Conservation (phyloP, 1,140 invertebrate species). For the Aphaenogaster rudis region DNA sequence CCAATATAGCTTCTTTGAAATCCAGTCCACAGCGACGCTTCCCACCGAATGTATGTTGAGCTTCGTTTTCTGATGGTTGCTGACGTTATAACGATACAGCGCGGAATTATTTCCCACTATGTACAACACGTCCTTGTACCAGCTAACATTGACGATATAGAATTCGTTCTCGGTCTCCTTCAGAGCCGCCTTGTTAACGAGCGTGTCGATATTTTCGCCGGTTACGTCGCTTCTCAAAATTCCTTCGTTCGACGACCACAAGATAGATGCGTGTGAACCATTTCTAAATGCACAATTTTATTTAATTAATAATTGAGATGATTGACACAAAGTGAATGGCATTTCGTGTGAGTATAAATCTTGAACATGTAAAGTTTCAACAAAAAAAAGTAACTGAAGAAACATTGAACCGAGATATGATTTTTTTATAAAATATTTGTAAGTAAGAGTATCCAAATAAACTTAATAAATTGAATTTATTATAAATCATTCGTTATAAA, state of each 20-base stretch:
- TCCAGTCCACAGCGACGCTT: slow-evolving; percentile 95
- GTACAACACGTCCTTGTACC: slow-evolving; percentile 91
- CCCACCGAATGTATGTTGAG: slow-evolving; percentile 91
- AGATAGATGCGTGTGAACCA: slow-evolving; percentile 88
- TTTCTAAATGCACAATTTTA: slow-evolving; percentile 65
- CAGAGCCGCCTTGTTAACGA: slow-evolving; percentile 89
- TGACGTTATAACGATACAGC: slow-evolving; percentile 91
- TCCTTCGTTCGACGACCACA: slow-evolving; percentile 92
- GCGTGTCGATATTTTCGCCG: slow-evolving; percentile 90
- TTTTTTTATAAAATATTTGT: background rate
- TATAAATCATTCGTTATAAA: background rate
- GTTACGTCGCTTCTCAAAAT: slow-evolving; percentile 91
- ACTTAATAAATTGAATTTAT: background rate
- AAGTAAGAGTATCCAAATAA: background rate
- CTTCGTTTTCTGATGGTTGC: slow-evolving; percentile 88
- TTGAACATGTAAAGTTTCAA: background rate
- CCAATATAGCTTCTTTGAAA: slow-evolving; percentile 96
- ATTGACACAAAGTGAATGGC: background rate
- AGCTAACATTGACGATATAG: slow-evolving; percentile 90
- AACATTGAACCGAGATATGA: background rate
- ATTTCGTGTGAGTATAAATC: background rate
- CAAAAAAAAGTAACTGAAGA: background rate
- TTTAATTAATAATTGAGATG: slow-evolving; percentile 2
- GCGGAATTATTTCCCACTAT: slow-evolving; percentile 92
- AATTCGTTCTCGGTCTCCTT: slow-evolving; percentile 85